Conservation (phyloP, 2,888 invertebrate species). For the Psococerastis gibbosa region DNA sequence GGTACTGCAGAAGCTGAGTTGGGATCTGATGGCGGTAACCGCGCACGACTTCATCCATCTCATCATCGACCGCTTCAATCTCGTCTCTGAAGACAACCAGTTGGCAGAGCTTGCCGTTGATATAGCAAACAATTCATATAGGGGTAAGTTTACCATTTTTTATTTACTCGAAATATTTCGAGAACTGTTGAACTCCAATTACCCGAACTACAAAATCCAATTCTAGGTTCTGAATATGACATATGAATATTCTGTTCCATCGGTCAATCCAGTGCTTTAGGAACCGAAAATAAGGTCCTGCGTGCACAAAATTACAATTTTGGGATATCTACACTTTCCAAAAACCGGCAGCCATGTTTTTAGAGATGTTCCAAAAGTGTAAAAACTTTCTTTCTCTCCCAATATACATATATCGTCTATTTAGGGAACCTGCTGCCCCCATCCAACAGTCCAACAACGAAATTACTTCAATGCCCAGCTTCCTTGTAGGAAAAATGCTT, state of each 20-base stretch:
- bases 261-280: not conserved
- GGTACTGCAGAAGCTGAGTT: constrained; percentile 52
- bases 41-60: constrained; percentile 71
- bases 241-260: not conserved
- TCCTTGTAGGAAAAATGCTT: too few species aligned
- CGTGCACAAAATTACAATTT: not conserved
- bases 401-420: too few species aligned
- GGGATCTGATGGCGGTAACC: constrained; percentile 62
- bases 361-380: too few species aligned
- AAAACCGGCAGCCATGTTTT: too few species aligned
- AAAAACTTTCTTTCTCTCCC: too few species aligned
- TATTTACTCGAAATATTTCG: not conserved
- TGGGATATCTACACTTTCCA: not conserved
- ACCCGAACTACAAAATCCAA: not conserved
- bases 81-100: constrained; percentile 34
- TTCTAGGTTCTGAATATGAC: not conserved
- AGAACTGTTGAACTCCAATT: not conserved
- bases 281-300: not conserved
- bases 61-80: constrained; percentile 43
- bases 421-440: too few species aligned
- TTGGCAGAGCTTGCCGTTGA: constrained; percentile 61
- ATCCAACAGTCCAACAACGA: too few species aligned
- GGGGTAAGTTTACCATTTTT: constrained; percentile 40
- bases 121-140: constrained; percentile 56
- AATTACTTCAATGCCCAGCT: too few species aligned